Conservation (phyloP, 1,140 invertebrate species). For the Trialeurodes vaporariorum region DNA sequence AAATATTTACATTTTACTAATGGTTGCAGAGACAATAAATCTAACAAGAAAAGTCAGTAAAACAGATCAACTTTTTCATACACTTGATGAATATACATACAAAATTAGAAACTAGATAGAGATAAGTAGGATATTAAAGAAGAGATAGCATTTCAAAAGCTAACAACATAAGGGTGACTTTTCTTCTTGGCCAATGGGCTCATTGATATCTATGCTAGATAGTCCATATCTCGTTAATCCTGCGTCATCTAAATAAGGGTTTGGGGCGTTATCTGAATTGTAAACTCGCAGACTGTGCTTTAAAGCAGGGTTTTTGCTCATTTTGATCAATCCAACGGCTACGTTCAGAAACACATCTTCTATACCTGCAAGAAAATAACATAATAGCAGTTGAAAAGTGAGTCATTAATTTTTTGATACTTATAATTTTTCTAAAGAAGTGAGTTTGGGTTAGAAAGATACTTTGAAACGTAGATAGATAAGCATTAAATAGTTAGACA, state of each 20-base stretch:
- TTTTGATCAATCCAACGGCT: conserved; percentile 43
- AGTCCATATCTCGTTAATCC: neutral
- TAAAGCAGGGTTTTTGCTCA: conserved; percentile 36
- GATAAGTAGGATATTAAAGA: neutral
- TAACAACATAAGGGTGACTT: neutral
- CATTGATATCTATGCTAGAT: neutral
- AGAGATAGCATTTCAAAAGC: neutral
- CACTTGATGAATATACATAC: too few species aligned
- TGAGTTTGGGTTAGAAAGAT: too few species aligned
- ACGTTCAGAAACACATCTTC: conserved; percentile 52
- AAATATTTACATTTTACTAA: too few species aligned
- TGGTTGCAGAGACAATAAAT: too few species aligned
- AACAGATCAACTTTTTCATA: too few species aligned
- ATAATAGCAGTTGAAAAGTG: too few species aligned
- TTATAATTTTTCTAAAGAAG: too few species aligned
- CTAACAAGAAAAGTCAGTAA: too few species aligned
- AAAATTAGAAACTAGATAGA: too few species aligned
- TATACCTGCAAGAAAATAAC: conserved; percentile 41
- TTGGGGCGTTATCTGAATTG: conserved; percentile 30
- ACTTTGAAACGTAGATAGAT: too few species aligned
- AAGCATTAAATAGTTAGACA: too few species aligned
- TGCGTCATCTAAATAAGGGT: neutral
- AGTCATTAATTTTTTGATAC: too few species aligned
- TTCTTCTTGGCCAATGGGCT: neutral
- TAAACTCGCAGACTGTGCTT: conserved; percentile 37